Base-by-base conservation (phyloP, 1,140 invertebrate genomes). In the Drosophila lacertosa region DNA sequence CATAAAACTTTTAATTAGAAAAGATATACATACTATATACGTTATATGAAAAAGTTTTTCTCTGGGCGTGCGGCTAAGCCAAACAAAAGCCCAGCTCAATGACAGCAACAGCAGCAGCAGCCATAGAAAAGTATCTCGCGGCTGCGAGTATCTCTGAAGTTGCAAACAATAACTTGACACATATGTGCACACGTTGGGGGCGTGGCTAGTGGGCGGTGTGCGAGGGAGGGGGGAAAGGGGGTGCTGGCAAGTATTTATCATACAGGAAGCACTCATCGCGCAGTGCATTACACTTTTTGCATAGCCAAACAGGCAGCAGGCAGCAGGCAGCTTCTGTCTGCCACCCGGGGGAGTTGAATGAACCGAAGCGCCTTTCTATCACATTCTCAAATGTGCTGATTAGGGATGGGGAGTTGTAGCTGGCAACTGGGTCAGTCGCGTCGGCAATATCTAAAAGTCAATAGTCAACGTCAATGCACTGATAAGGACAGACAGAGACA, bases 1-100 rank as follows among this genome's bases (percentile, higher is more conserved):
- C 24, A 66, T 33, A 81, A 77, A 84, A 88, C 44, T 83, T 83
- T 76, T 81, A 83, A 83, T 83, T 71, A 53, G 54, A 59, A 53
- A 65, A 53, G 11, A 39, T 48, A 55, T 39, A 64, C 40, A 42
- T 58, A 47, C 2, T 35, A 26, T n/a, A 24, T 42, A 26, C 26
- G 20, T 24, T 32, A 45, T 62, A 60, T 53, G 22, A 48, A 48
- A 50, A 69, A 69, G 59, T 72, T 62, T 37, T 68, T 24, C 13
- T 71, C 64, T 70, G 48, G 45, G 54, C 45, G 35, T 24, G 26
- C 39, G 29, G 54, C 39, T 57, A 57, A 54, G 60, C 50, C 15
- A 44, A 70, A 70, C 67, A 70, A 70, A 70, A 70, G 60, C 45
- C 40, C 29, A 26, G 51, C 67, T 70, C 67, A 70, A 70, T 70